Percentiles rank a stretch among this genome's conserved stretches.
Evolutionary conservation across 2,888 invertebrate genomes (phyloP).

Genomic region (Leistus spinibarbis): DNA sequence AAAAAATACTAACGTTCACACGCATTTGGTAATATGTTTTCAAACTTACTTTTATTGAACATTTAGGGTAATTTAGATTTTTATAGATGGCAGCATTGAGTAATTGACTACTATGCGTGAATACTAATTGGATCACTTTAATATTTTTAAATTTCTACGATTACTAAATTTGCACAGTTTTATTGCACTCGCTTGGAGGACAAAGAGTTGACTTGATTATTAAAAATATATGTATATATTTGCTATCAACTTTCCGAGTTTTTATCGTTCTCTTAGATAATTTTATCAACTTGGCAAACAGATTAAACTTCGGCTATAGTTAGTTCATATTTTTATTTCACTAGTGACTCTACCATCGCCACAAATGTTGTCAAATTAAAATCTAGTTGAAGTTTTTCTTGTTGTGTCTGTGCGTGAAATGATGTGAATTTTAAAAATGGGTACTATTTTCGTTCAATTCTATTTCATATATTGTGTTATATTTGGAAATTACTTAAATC

Average conservation of each 20-base stretch:
- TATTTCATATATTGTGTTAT: neutral
- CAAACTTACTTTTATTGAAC: too few species aligned
- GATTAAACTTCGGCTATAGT: neutral
- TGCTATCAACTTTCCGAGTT: neutral
- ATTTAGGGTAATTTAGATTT: too few species aligned
- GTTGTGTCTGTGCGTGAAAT: neutral
- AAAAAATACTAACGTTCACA: too few species aligned
- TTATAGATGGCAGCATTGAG: too few species aligned
- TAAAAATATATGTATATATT: neutral
- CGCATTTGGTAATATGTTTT: too few species aligned
- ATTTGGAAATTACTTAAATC: neutral
- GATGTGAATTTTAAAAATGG: neutral
- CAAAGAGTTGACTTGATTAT: neutral
- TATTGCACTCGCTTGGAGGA: neutral
- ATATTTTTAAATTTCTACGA: too few species aligned
- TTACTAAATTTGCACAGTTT: too few species aligned
- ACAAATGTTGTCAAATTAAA: neutral
- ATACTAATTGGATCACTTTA: too few species aligned
- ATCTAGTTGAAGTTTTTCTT: neutral
- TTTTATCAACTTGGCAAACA: neutral
- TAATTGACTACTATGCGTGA: too few species aligned
- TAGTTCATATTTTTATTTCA: neutral
- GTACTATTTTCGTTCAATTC: neutral
- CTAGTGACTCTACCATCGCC: neutral
- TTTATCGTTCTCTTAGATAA: neutral